Conservation (phyloP, 2,888 invertebrate genomes). For the Tiphia femorata region DNA sequence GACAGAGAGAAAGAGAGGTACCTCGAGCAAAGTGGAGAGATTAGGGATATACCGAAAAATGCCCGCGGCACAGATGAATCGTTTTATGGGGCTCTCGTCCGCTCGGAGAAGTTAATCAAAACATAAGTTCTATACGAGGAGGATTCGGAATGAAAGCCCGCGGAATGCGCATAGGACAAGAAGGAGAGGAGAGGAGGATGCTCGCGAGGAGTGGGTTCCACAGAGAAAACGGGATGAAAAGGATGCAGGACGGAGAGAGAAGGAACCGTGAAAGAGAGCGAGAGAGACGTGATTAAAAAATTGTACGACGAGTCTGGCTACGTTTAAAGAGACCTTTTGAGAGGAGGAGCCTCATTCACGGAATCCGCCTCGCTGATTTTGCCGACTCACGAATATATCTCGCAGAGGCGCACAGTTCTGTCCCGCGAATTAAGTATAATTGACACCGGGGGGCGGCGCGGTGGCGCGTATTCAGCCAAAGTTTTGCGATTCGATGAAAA, state of each 20-base stretch:
- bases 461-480: constrained; percentile 57
- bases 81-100: constrained; percentile 49
- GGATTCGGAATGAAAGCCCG: constrained; percentile 42
- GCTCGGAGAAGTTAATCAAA: constrained; percentile 64
- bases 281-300: constrained; percentile 41
- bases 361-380: constrained; percentile 18
- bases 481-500: constrained; percentile 67
- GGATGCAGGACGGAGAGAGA: constrained; percentile 4
- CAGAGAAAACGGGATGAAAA: no score
- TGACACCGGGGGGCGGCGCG: constrained; percentile 62
- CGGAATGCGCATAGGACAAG: constrained; percentile 17
- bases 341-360: no score
- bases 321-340: constrained; percentile 6
- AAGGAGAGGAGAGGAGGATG: constrained; percentile 1
- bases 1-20: neutral
- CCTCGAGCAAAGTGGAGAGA: neutral
- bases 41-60: neutral
- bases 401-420: no score
- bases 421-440: constrained; percentile 69
- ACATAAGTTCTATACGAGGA: constrained; percentile 63
- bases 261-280: neutral
- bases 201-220: no score
- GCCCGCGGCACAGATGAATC: constrained; percentile 52
- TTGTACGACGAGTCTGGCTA: constrained; percentile 27
- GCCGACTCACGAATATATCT: constrained; percentile 56